These are phyloP conservation scores for Solenopsis fugax DNA, from an alignment of 1,140 invertebrate species.

Conservation along the genomic window DNA sequence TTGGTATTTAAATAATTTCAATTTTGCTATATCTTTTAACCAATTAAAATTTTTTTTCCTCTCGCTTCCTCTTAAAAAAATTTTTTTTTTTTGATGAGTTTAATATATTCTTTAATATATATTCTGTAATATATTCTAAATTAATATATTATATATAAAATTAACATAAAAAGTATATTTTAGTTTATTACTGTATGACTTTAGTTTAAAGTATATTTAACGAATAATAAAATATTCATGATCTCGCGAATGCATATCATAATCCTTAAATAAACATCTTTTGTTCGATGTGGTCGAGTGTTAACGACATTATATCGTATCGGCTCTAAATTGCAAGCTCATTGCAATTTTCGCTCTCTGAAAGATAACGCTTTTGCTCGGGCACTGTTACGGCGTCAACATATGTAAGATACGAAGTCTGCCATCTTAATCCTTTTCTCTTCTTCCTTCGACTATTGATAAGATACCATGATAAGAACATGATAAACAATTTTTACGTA, in stretches of 20 bases:
- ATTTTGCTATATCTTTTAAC: not conserved
- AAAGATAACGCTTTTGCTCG: no score
- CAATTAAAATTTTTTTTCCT: not conserved
- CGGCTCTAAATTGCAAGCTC: constrained; percentile 43
- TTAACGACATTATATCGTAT: constrained; percentile 21
- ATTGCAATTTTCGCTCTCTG: constrained; percentile 43
- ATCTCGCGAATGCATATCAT: not conserved
- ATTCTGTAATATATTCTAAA: not conserved
- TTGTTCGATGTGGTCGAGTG: constrained; percentile 27
- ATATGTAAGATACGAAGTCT: no score
- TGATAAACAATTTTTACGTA: no score
- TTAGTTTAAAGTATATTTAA: not conserved
- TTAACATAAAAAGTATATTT: not conserved
- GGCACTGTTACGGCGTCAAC: no score
- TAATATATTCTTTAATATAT: not conserved
- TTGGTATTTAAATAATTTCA: no score
- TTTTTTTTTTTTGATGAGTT: no score
- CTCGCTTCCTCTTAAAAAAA: no score
- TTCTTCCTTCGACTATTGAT: no score
- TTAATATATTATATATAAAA: not conserved
- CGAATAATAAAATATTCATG: not conserved
- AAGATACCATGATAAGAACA: no score
- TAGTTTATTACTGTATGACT: not conserved
- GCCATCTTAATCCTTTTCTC: no score
- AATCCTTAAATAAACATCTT: constrained; percentile 6